phyloP scores from a whole-genome alignment of 2,888 invertebrate species.

The Griposia aprilina region DNA sequence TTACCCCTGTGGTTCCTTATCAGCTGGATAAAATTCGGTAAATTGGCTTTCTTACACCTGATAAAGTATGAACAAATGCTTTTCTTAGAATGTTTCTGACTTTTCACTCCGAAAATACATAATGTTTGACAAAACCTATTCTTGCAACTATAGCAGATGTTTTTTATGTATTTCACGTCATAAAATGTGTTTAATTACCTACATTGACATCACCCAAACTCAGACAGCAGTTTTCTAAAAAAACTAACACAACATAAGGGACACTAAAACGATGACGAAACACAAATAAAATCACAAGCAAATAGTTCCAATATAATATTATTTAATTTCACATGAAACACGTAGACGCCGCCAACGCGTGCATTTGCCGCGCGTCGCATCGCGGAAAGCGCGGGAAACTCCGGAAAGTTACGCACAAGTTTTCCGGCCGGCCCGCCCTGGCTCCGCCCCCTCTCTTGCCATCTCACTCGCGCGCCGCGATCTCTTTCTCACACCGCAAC shows the following conservation, averaged over 20 bases:
- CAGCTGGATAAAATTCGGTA: background rate
- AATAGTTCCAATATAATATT: constrained; percentile 11
- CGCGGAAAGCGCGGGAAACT: constrained; percentile 87
- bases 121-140: background rate
- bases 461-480: constrained; percentile 69
- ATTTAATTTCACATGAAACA: constrained; percentile 19
- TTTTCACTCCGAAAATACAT: background rate
- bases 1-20: constrained; percentile 36
- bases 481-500: constrained; percentile 79
- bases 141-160: background rate
- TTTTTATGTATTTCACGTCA: background rate
- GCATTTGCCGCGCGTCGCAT: constrained; percentile 51
- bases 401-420: constrained; percentile 80
- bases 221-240: background rate
- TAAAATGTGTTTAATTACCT: background rate
- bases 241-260: background rate
- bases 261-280: background rate
- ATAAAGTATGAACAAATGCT: background rate
- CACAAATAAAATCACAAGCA: constrained; percentile 33
- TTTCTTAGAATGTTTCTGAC: constrained; percentile 1
- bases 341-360: constrained; percentile 22
- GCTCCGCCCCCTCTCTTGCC: constrained; percentile 75
- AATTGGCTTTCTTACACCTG: constrained; percentile 15
- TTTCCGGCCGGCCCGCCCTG: constrained; percentile 78
- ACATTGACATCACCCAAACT: background rate